phyloP scores from a whole-genome alignment of 2,797 vertebrate genomes.

The Gymnopithys bicolor region DNA sequence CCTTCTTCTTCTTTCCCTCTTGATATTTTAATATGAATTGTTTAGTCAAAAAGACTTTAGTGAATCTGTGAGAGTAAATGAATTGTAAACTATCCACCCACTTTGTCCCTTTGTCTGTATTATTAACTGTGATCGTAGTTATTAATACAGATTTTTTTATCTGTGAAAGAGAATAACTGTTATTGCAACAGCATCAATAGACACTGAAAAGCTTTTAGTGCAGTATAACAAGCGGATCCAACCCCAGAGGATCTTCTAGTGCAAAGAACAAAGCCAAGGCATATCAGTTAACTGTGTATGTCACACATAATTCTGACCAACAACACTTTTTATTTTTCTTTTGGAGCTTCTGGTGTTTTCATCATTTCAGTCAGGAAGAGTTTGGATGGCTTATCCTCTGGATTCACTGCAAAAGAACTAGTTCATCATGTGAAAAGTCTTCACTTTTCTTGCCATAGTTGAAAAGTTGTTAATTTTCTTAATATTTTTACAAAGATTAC shows the following conservation, averaged over 20 bases:
- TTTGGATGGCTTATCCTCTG: not conserved
- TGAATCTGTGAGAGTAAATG: slow-evolving; percentile 1
- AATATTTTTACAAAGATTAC: not conserved
- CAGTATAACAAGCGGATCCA: not conserved
- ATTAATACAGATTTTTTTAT: not conserved
- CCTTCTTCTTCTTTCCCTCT: not conserved
- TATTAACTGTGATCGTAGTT: not conserved
- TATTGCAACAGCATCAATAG: not conserved
- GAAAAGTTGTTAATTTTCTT: not conserved
- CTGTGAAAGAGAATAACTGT: not conserved
- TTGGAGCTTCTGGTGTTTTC: not conserved
- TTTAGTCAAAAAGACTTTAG: slow-evolving; percentile 8
- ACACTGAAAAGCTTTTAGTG: not conserved
- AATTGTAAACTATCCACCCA: not conserved
- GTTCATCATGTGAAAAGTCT: not conserved
- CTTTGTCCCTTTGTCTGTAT: not conserved
- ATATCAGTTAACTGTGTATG: not conserved
- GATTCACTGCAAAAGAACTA: not conserved
- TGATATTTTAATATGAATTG: slow-evolving; percentile 38
- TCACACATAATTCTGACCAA: not conserved
- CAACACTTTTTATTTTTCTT: not conserved
- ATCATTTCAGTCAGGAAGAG: not conserved
- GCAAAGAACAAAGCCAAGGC: not conserved
- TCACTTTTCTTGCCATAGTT: not conserved
- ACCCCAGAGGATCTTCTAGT: not conserved